Base-by-base conservation (phyloP, 2,797 vertebrate genomes). In the Liasis olivaceus region DNA sequence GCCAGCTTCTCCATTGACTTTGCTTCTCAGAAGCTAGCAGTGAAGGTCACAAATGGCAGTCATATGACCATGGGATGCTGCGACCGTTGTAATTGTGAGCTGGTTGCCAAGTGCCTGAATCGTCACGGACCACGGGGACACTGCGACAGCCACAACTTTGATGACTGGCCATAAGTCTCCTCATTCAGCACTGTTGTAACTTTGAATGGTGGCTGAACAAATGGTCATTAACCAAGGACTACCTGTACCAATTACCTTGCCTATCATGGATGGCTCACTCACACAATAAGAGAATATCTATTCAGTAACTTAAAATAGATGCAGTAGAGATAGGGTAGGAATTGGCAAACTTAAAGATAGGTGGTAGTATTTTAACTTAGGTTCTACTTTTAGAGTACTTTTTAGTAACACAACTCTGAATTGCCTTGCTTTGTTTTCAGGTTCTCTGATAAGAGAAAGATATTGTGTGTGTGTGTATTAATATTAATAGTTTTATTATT, bases 351-450 rank as follows among this genome's bases (percentile, higher is more conserved):
- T 72, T 72, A 72, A 7, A n/a, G 63, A 15, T 69, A 69, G 14
- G n/a, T 2, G 3, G 17, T 17, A 36, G 66, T 72, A n/a, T 72
- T 31, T 72, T 36, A 69, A 69, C n/a, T 69, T 69, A 28, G 24
- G 9, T 54, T 47, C 24, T 85, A 3, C 22, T 24, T 91, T 42
- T n/a, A 63, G 58, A n/a, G 84, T 36, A 51, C 24, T 94, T 22
- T 26, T 87, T 54, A 36, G 91, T 95, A 88, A 20, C 87, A 13
- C 1, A 81, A 89, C 86, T 89, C 12, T 90, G 5, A 56, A 77
- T 54, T 87, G 42, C 7, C 91, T 28, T 7, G 8, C 13, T 3
- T n/a, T 88, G 17, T 89, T 81, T 1, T 15, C 60, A 11, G 58
- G 15, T 13, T 85, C 47, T 90, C 77, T 72, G 42, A 8, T 28